These are phyloP conservation scores for Agrotis ipsilon DNA, from an alignment of 2,888 invertebrate species.

Conservation along the genomic window DNA sequence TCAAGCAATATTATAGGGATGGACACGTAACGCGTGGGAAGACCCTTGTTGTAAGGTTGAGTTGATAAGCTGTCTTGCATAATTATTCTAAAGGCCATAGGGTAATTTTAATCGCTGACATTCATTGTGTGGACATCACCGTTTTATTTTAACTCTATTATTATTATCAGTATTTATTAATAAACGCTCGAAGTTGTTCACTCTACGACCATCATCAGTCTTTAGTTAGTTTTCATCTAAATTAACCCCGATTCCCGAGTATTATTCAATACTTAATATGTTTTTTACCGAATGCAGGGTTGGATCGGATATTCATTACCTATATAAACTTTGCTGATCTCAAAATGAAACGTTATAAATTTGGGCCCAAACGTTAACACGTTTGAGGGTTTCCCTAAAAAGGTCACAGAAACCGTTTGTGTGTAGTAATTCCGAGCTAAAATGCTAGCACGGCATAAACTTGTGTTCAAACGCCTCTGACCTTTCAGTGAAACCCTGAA, in stretches of 20 bases:
- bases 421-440: too few species aligned
- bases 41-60: slow-evolving; percentile 24
- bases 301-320: background rate
- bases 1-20: slow-evolving; percentile 10
- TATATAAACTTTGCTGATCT: background rate
- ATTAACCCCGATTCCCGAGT: background rate
- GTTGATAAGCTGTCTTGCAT: slow-evolving; percentile 18
- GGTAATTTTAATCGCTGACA: slow-evolving; percentile 22
- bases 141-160: slow-evolving; percentile 7
- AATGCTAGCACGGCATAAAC: background rate
- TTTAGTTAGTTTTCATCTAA: background rate
- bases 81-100: slow-evolving; percentile 41
- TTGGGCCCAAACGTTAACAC: too few species aligned
- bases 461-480: background rate
- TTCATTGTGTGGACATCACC: slow-evolving; percentile 18
- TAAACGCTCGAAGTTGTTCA: background rate
- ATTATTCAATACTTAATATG: background rate
- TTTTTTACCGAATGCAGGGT: background rate
- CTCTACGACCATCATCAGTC: background rate
- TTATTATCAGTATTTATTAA: slow-evolving; percentile 4
- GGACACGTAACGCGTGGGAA: slow-evolving; percentile 29
- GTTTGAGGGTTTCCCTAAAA: too few species aligned
- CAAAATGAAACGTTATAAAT: too few species aligned
- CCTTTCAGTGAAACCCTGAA: background rate
- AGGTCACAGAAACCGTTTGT: too few species aligned